These are phyloP conservation scores for Macrochelys suwanniensis DNA, from an alignment of 2,797 vertebrate species.

Conservation along the genomic window DNA sequence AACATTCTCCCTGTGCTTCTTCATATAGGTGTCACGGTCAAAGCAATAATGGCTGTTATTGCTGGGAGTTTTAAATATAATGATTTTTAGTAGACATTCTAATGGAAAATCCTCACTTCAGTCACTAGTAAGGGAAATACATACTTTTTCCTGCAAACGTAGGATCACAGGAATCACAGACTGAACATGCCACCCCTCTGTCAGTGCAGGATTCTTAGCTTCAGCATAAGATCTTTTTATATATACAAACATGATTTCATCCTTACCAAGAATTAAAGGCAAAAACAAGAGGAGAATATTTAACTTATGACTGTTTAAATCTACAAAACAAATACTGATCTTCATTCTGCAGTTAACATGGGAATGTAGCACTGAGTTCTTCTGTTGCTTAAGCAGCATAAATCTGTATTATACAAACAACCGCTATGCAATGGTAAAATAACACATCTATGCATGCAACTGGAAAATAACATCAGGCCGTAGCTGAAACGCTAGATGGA, in stretches of 20 bases:
- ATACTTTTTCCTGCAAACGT: neutral
- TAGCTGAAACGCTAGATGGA: neutral
- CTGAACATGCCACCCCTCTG: neutral
- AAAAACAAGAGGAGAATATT: neutral
- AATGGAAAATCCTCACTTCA: neutral
- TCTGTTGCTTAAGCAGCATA: slow-evolving; percentile 17
- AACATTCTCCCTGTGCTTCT: neutral
- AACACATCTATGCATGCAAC: slow-evolving; percentile 3
- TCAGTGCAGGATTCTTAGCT: neutral
- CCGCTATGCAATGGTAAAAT: slow-evolving; percentile 8
- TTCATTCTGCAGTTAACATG: slow-evolving; percentile 18
- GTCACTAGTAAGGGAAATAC: neutral
- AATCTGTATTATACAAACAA: neutral
- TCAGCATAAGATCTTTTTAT: neutral
- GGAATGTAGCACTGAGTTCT: slow-evolving; percentile 1
- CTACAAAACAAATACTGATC: neutral
- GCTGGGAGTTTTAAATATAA: neutral
- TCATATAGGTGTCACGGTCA: neutral
- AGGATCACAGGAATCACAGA: neutral
- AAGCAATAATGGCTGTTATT: neutral
- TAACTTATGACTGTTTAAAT: neutral
- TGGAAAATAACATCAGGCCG: neutral
- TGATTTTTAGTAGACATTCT: neutral
- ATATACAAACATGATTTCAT: neutral
- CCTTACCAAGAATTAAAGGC: neutral